Evolutionary conservation across 1,140 invertebrate genomes (phyloP), one percentile per base, ranked within the genome.

Genomic region (Platyura marginata): DNA sequence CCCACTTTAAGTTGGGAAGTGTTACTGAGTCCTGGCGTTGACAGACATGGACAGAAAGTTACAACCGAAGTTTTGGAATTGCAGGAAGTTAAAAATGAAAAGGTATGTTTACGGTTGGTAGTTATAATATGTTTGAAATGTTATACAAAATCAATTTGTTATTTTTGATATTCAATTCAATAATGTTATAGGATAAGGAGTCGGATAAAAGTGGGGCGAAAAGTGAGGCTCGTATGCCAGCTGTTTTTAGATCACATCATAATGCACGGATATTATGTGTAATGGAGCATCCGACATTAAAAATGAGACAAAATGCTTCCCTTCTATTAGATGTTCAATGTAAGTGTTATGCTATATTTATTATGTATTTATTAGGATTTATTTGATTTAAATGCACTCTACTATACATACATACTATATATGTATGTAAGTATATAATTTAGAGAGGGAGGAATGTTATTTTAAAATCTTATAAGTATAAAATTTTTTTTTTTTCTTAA

Each of bases 271-370:
- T 86, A 34, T 65, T 73, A 21, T 86, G 82, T 57, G 68, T 78
- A 42, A 77, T 80, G 3, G 67, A 75, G 47, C 81, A 85, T 61
- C 67, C 75, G 23, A 74, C 77, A 3, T 62, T 83, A 35, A 60
- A 72, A 16, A 65, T 66, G 13, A 67, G 77, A 0, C 67, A 79
- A 47, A 78, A 79, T 50, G 77, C 79, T 41, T 79, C 77, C 15
- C 72, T 81, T 2, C 66, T 80, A 2, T 67, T 85, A 15, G 79
- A 85, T 61, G 79, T 85, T 33, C 77, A 83, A 68, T 85, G 81
- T 84, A 64, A 83, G 79, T 79, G 51, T 0, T 15, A n/a, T 35
- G 34, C 15, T 15, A 35, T 10, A 8, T n/a, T 5, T 21, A 21
- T 22, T 20, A 5, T 40, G 21, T 40, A 4, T 40, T 6, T 40